These are phyloP conservation scores for Drosophila trapezifrons DNA, from an alignment of 1,140 invertebrate genomes.

Conservation along the genomic window DNA sequence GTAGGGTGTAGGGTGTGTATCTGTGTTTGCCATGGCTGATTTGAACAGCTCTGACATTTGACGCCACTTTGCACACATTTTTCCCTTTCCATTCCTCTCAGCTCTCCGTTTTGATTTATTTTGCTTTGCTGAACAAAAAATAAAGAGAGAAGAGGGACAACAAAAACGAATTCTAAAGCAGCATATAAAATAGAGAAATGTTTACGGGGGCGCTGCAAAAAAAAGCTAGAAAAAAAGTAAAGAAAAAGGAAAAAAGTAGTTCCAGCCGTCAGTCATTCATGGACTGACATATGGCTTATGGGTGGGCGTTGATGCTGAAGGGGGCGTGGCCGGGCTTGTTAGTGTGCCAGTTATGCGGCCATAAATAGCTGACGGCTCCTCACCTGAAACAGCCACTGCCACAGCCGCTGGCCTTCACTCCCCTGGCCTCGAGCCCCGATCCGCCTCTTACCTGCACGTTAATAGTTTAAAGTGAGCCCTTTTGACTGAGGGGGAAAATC, in stretches of 20 bases:
- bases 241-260: conserved; percentile 7
- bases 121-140: conserved; percentile 38
- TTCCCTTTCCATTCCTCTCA: conserved; percentile 15
- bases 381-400: conserved; percentile 20
- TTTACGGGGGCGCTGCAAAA: conserved; percentile 29
- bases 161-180: conserved; percentile 54
- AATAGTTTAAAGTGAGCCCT: conserved; percentile 77
- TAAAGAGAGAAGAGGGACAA: conserved; percentile 23
- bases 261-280: conserved; percentile 63
- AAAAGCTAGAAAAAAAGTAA: background rate
- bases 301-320: conserved; percentile 13
- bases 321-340: conserved; percentile 40
- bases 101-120: conserved; percentile 37
- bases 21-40: conserved; percentile 63
- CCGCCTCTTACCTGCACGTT: conserved; percentile 52
- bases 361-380: conserved; percentile 72
- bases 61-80: conserved; percentile 68
- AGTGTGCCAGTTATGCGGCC: conserved; percentile 74
- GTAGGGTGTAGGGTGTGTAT: conserved; percentile 8
- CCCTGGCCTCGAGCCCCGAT: background rate
- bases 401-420: conserved; percentile 14
- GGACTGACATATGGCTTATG: conserved; percentile 69
- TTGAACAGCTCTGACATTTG: conserved; percentile 78
- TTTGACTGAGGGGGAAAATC: conserved; percentile 47
- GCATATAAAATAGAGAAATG: conserved; percentile 59